phyloP scores from a whole-genome alignment of 1,140 invertebrate species.

The Chlorops oryzae region DNA sequence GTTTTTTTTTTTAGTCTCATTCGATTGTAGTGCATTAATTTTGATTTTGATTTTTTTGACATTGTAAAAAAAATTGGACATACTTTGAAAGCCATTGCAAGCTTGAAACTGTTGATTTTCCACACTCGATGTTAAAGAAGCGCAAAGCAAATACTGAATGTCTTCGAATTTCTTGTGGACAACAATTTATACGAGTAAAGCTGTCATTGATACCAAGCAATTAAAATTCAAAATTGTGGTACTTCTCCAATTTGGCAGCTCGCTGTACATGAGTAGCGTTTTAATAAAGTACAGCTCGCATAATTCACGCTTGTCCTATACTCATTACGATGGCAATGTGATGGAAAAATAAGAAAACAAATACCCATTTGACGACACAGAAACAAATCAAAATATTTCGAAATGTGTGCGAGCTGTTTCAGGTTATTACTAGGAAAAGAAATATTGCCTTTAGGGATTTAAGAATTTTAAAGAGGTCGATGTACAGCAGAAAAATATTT shows the following conservation, averaged over 20 bases:
- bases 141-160: constrained; percentile 14
- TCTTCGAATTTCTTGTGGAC: background rate
- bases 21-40: too few relatives aligned
- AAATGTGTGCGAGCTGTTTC: too few relatives aligned
- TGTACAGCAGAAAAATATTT: too few relatives aligned
- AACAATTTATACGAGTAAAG: constrained; percentile 12
- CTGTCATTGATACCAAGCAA: constrained; percentile 12
- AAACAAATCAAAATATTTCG: too few relatives aligned
- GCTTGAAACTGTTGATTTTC: constrained; percentile 5
- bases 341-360: too few relatives aligned
- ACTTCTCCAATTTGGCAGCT: background rate
- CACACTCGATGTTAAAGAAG: constrained; percentile 6
- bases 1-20: background rate
- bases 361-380: too few relatives aligned
- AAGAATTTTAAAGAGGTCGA: too few relatives aligned
- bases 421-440: too few relatives aligned
- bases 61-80: background rate
- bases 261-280: constrained; percentile 8
- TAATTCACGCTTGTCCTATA: too few relatives aligned
- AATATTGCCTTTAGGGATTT: too few relatives aligned
- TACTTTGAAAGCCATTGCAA: constrained; percentile 16
- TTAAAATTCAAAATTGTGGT: constrained; percentile 16
- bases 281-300: constrained; percentile 7
- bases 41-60: background rate
- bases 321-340: too few relatives aligned